Evolutionary conservation across 2,113 vertebrate species (phyloP).

Genomic region (Pithys albifrons): DNA sequence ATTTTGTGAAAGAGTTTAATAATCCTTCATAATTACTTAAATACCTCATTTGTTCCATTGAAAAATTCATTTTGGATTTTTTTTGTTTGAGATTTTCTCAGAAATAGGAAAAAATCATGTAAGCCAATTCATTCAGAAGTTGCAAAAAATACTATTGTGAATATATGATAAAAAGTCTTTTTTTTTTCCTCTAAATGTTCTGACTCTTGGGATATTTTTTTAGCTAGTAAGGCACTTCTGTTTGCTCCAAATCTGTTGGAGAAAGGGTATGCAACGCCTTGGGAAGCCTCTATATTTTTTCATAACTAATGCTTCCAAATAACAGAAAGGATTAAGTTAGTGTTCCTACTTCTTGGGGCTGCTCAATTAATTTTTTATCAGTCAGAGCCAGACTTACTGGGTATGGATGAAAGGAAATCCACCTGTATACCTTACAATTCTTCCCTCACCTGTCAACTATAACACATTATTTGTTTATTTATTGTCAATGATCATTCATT

Average conservation of each 20-base stretch:
- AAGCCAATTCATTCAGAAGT: background rate
- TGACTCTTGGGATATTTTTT: background rate
- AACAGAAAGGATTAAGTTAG: background rate
- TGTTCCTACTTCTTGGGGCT: background rate
- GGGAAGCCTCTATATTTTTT: background rate
- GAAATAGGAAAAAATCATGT: accelerated
- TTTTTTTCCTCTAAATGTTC: background rate
- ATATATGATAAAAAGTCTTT: background rate
- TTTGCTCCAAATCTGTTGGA: background rate
- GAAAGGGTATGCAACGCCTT: background rate
- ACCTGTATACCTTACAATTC: background rate
- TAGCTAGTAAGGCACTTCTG: background rate
- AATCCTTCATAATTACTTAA: background rate
- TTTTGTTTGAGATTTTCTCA: background rate
- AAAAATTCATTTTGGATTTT: background rate
- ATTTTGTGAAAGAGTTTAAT: background rate
- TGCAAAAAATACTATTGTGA: background rate
- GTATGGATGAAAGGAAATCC: background rate
- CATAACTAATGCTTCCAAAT: background rate
- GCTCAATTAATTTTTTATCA: background rate
- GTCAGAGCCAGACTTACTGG: background rate
- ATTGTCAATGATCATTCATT: background rate
- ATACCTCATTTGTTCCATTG: background rate
- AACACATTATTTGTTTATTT: background rate
- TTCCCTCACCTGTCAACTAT: background rate